Evolutionary conservation across 2,888 invertebrate genomes (phyloP), one percentile per base, ranked within the genome.

Genomic region (Anorthoa munda): DNA sequence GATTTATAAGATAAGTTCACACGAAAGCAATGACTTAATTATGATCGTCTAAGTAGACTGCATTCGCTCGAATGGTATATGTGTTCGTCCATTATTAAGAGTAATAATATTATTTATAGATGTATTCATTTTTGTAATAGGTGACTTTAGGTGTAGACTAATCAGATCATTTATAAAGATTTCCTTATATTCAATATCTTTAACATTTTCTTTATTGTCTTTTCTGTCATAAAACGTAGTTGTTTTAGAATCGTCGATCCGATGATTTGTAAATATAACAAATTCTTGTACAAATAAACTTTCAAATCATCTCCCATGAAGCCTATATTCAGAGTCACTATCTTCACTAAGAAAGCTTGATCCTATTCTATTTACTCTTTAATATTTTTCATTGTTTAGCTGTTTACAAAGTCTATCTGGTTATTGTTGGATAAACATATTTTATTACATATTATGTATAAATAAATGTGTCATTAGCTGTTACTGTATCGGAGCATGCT

Each of bases 81-180:
- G 95, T 96, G 96, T 96, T 96, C 96, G 96, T 96, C 96, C 96
- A 96, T 94, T 95, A 90, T 92, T 92, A 93, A 94, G 92, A 92
- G 89, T 91, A 92, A 90, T 91, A 90, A 92, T 92, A 93, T 94
- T 91, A 93, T 94, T 93, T 94, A 93, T 94, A 94, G 91, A 87
- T 90, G 88, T 94, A 93, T 94, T 93, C 89, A 90, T 94, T 95
- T 93, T 91, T 93, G 90, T 93, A 91, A 87, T 94, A 93, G 92
- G 85, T 87, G 85, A 87, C 79, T 87, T 86, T 92, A 92, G 90
- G 75, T 76, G 78, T 93, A 93, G 90, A 85, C 70, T 83, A 88
- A 89, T 86, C 73, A 77, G 81, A 88, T 88, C 79, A 84, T 88
- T 86, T 87, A 79, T 77, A 83, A 84, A 76, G 68, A 83, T 87